Percentiles rank a stretch among this genome's conserved stretches.
Conservation (phyloP, 2,888 invertebrate genomes). For the Crepidodera aurea region DNA sequence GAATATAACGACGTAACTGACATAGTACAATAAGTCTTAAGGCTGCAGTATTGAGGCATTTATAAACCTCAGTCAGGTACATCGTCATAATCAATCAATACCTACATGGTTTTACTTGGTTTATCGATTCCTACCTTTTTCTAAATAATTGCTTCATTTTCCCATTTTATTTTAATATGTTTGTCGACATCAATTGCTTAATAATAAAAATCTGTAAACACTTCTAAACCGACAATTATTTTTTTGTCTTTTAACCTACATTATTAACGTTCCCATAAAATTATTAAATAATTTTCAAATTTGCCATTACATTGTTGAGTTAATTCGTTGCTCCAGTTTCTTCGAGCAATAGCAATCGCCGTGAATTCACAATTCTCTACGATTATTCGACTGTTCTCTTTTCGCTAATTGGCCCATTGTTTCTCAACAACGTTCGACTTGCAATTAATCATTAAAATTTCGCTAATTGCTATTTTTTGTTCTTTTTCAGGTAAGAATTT, state of each 20-base stretch:
- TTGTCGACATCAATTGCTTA: too few relatives aligned
- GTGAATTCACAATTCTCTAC: conserved; percentile 9
- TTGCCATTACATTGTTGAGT: conserved; percentile 6
- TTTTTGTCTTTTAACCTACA: neutral
- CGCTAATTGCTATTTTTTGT: conserved; percentile 11
- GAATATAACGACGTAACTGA: too few relatives aligned
- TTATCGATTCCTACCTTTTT: too few relatives aligned
- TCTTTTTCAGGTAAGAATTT: conserved; percentile 14
- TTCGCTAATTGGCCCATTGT: conserved; percentile 23
- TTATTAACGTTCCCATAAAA: neutral
- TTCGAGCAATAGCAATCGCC: conserved; percentile 1
- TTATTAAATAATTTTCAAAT: conserved; percentile 2
- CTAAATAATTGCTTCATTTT: too few relatives aligned
- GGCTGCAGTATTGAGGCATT: too few relatives aligned
- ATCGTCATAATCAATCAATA: too few relatives aligned
- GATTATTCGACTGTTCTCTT: conserved; percentile 10
- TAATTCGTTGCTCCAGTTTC: conserved; percentile 17
- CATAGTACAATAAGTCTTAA: too few relatives aligned
- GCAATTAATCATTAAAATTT: conserved; percentile 16
- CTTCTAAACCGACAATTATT: too few relatives aligned
- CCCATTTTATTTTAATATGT: too few relatives aligned
- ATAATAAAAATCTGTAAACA: too few relatives aligned
- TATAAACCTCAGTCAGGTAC: too few relatives aligned
- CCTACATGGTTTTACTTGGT: too few relatives aligned
- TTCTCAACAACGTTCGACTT: conserved; percentile 13